Conservation (phyloP, 2,888 invertebrate species). For the Anagyrus pseudococci region DNA sequence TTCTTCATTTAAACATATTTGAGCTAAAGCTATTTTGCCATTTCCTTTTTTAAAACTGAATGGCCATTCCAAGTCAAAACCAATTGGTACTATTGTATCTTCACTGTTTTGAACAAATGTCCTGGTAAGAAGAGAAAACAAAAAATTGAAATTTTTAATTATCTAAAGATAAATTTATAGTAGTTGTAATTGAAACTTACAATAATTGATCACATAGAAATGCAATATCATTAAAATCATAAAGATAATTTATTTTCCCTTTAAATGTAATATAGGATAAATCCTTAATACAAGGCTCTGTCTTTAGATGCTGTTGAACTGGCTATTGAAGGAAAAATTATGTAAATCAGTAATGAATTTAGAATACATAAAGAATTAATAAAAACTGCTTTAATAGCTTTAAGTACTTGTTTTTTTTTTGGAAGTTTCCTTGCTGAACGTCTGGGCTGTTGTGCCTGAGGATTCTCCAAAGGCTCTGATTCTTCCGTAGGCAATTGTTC, state of each 20-base stretch:
- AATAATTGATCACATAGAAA: constrained; percentile 52
- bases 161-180: constrained; percentile 9
- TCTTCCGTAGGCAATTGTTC: neutral
- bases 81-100: constrained; percentile 63
- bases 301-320: constrained; percentile 27
- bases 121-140: no score
- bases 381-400: constrained; percentile 39
- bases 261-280: constrained; percentile 48
- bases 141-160: constrained; percentile 11
- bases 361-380: constrained; percentile 1
- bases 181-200: constrained; percentile 45
- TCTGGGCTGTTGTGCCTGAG: constrained; percentile 31
- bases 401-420: constrained; percentile 16
- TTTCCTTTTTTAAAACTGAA: constrained; percentile 68
- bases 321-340: constrained; percentile 8
- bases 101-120: constrained; percentile 52
- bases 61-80: constrained; percentile 75
- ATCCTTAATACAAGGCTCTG: constrained; percentile 39
- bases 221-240: constrained; percentile 52
- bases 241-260: constrained; percentile 50
- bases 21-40: constrained; percentile 69
- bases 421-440: constrained; percentile 46
- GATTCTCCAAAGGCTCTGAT: neutral
- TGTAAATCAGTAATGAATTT: neutral
- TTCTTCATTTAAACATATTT: constrained; percentile 66